phyloP scores from a whole-genome alignment of 2,888 invertebrate species.

The Lithodes maja region DNA sequence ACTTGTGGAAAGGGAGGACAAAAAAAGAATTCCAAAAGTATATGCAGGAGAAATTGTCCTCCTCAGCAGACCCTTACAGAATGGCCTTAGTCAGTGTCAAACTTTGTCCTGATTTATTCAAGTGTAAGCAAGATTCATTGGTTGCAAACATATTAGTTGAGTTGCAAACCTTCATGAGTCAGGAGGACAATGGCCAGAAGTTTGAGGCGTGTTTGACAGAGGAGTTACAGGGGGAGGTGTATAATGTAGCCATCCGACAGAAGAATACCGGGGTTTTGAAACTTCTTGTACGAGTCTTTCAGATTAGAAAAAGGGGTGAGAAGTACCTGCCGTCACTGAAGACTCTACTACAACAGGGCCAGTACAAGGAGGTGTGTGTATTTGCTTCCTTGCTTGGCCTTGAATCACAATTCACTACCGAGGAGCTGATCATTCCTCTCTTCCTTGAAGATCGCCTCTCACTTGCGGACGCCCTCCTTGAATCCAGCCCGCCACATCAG shows the following conservation, averaged over 20 bases:
- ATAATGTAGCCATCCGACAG: constrained; percentile 44
- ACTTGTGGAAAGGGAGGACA: constrained; percentile 37
- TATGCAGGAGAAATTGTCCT: constrained; percentile 13
- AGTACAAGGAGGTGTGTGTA: constrained; percentile 42
- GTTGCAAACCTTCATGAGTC: constrained; percentile 24
- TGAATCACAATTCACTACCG: constrained; percentile 47
- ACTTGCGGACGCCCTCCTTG: constrained; percentile 57
- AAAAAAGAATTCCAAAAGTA: constrained; percentile 31
- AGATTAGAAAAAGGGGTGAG: constrained; percentile 15
- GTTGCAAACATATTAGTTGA: constrained; percentile 46
- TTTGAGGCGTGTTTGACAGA: constrained; percentile 41
- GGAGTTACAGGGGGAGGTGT: constrained; percentile 42
- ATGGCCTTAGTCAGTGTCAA: constrained; percentile 32
- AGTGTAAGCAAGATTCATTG: constrained; percentile 31
- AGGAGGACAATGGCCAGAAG: constrained; percentile 22
- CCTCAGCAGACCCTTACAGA: constrained; percentile 41
- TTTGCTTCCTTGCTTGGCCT: constrained; percentile 46
- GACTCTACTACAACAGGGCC: not conserved
- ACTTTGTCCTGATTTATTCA: constrained; percentile 44
- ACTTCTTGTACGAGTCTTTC: constrained; percentile 35
- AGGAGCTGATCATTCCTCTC: constrained; percentile 55
- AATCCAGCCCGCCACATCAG: constrained; percentile 51
- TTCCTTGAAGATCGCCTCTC: constrained; percentile 51
- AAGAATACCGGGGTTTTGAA: constrained; percentile 54
- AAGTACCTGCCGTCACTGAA: constrained; percentile 14